Evolutionary conservation across 2,797 vertebrate species (phyloP), one percentile per base, ranked within the genome.

Genomic region (Lutra lutra): DNA sequence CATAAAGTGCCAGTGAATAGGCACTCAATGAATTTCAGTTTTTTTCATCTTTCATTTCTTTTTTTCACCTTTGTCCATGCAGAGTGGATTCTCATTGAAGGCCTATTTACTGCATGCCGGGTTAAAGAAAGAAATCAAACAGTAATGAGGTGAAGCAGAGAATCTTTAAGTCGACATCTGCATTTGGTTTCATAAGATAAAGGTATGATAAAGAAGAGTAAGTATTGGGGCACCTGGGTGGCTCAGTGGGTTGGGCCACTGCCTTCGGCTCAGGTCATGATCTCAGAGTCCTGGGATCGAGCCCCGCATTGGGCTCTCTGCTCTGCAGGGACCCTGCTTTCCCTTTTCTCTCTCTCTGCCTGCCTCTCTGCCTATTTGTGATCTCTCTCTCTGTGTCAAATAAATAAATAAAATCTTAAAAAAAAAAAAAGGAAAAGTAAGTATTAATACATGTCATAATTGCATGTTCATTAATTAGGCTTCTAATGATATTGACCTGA

Each of bases 161-260:
- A 92, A 86, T 83, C 92, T 92, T 91, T 89, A 83, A 89, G 85
- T 92, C 75, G 92, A 96, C 70, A 87, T 90, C 60, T 94, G 62
- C 91, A 79, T 38, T 68, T 90, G 25, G 77, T 70, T 79, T 91
- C n/a, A n/a, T n/a, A n/a, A n/a, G n/a, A n/a, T n/a, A 92, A 96
- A 40, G 38, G 38, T 40, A 40, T 40, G 38, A 40, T 40, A 40
- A 40, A 40, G 27, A 93, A 72, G 88, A 84, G 21, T 73, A 89
- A 79, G 86, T 79, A 86, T 80, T 95, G 38, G 38, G 38, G 38
- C 38, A 38, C 38, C 38, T 38, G 38, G 38, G 38, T 38, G 38
- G 38, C 38, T 38, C 38, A 38, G 38, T 38, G 38, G 38, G 38
- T 38, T 38, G 38, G 38, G 38, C 38, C 38, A 38, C 38, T 38